Conservation (phyloP, 2,113 vertebrate genomes). For the Syngnathus typhle region DNA sequence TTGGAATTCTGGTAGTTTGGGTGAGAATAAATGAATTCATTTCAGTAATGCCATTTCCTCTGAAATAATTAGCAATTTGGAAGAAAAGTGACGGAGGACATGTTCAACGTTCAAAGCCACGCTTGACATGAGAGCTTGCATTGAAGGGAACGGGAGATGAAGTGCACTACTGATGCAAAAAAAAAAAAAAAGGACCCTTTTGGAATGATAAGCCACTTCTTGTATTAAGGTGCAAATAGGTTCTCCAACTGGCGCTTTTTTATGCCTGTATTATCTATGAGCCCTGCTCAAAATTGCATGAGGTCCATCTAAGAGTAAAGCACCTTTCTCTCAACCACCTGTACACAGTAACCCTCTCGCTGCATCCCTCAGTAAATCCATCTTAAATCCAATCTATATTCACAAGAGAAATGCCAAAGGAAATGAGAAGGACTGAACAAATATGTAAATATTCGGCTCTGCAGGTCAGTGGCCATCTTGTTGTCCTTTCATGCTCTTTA, state of each 20-base stretch:
- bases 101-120: neutral
- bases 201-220: slow-evolving; percentile 10
- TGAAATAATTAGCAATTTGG: neutral
- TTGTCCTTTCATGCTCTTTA: slow-evolving; percentile 5
- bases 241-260: slow-evolving; percentile 27
- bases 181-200: neutral
- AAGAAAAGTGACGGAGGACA: neutral
- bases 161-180: neutral
- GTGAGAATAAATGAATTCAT: neutral
- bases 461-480: slow-evolving; percentile 32
- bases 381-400: slow-evolving; percentile 55
- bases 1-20: neutral
- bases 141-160: neutral
- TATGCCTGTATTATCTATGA: slow-evolving; percentile 34
- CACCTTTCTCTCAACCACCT: slow-evolving; percentile 37
- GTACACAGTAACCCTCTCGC: slow-evolving; percentile 28
- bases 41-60: neutral
- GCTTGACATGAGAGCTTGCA: neutral
- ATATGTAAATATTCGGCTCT: slow-evolving; percentile 32
- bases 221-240: slow-evolving; percentile 36
- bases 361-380: slow-evolving; percentile 18
- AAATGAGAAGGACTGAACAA: slow-evolving; percentile 24
- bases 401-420: slow-evolving; percentile 45
- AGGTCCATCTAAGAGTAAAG: slow-evolving; percentile 39
- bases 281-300: slow-evolving; percentile 45